phyloP scores from a whole-genome alignment of 1,140 invertebrate species.

The Camponotus floridanus region DNA sequence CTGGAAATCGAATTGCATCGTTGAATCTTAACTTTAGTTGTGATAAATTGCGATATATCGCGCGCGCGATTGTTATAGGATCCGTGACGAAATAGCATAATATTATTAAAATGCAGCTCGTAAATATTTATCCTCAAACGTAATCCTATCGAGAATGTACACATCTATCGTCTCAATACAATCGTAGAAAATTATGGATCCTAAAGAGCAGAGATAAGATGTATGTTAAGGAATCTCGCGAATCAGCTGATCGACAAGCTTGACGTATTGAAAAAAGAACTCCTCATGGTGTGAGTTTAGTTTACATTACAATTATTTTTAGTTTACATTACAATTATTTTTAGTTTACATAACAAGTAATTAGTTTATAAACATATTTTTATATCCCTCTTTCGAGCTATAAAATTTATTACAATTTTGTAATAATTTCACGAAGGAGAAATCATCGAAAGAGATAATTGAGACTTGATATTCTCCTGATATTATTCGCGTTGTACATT shows the following conservation, averaged over 20 bases:
- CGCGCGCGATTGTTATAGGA: neutral
- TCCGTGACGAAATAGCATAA: slow-evolving; percentile 13
- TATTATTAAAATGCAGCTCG: slow-evolving; percentile 10
- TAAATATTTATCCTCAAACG: slow-evolving; percentile 26
- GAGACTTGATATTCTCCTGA: neutral
- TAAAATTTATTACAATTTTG: neutral
- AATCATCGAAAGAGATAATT: neutral
- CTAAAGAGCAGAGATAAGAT: neutral
- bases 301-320: neutral
- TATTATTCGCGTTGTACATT: slow-evolving; percentile 18
- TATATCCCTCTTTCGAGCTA: too few species aligned
- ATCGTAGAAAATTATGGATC: neutral
- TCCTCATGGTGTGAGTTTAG: neutral
- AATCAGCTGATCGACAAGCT: neutral
- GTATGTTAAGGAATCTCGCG: neutral
- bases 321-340: neutral
- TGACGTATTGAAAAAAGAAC: neutral
- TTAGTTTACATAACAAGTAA: neutral
- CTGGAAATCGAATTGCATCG: slow-evolving; percentile 35
- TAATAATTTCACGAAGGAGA: too few species aligned
- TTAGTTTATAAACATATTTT: too few species aligned
- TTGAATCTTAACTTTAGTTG: slow-evolving; percentile 49
- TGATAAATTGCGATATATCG: slow-evolving; percentile 18
- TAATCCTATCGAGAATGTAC: slow-evolving; percentile 25
- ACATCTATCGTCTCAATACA: neutral